phyloP scores from a whole-genome alignment of 2,888 invertebrate species.

The Carabus problematicus region DNA sequence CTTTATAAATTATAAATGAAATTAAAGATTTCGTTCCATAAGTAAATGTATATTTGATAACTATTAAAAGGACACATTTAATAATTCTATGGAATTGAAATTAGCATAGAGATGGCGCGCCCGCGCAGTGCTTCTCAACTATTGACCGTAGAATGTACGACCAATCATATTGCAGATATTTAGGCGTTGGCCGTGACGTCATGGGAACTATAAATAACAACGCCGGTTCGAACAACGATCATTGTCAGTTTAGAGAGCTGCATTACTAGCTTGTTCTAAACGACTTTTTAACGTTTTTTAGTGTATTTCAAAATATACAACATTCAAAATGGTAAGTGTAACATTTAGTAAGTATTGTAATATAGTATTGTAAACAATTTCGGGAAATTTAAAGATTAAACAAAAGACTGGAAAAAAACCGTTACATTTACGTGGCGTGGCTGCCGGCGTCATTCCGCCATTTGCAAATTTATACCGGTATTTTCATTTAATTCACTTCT shows the following conservation, averaged over 20 bases:
- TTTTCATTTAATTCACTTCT: slow-evolving; percentile 1
- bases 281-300: slow-evolving; percentile 41
- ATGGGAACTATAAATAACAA: slow-evolving; percentile 65
- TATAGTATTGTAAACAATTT: slow-evolving; percentile 2
- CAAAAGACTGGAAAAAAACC: slow-evolving; percentile 17
- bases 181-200: slow-evolving; percentile 64
- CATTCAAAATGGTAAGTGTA: slow-evolving; percentile 48
- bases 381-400: slow-evolving; percentile 13
- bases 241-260: slow-evolving; percentile 45
- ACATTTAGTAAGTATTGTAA: neutral
- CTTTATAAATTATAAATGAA: too few species aligned
- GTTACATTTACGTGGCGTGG: slow-evolving; percentile 33
- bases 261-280: slow-evolving; percentile 45
- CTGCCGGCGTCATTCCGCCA: slow-evolving; percentile 30
- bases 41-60: too few species aligned
- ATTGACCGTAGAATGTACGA: slow-evolving; percentile 40
- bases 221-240: slow-evolving; percentile 59
- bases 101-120: slow-evolving; percentile 24
- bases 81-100: slow-evolving; percentile 26
- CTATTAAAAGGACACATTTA: slow-evolving; percentile 14
- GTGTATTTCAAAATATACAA: slow-evolving; percentile 37
- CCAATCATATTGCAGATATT: slow-evolving; percentile 61
- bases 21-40: too few species aligned
- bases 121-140: slow-evolving; percentile 32
- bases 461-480: slow-evolving; percentile 28